A percentile compares a stretch with the other conserved stretches of the same genome.
phyloP scores from a whole-genome alignment of 2,797 vertebrate species.

The Rachycentron canadum region DNA sequence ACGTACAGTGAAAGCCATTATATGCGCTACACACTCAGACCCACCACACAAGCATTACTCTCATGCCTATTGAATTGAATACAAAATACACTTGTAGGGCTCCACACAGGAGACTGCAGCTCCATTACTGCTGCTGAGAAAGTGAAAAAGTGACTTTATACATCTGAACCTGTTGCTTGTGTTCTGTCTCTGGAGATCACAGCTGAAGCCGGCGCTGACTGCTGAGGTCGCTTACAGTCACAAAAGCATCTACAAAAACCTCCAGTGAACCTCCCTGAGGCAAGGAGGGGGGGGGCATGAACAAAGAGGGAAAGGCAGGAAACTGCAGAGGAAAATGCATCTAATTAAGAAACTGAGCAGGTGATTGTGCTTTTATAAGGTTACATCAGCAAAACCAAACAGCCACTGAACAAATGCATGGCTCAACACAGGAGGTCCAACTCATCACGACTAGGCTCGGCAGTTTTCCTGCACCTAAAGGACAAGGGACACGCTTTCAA shows the following conservation, averaged over 20 bases:
- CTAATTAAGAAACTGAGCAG: neutral
- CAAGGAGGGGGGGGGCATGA: constrained; percentile 1
- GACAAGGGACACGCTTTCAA: no score
- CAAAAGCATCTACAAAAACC: constrained; percentile 15
- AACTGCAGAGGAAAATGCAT: neutral
- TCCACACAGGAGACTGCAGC: neutral
- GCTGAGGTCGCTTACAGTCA: constrained; percentile 33
- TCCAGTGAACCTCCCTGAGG: constrained; percentile 17
- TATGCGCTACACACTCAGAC: neutral
- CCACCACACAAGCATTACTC: constrained; percentile 1
- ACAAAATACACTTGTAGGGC: neutral
- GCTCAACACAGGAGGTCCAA: no score
- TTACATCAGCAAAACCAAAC: no score
- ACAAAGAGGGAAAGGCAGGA: neutral
- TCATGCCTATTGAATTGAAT: constrained; percentile 3
- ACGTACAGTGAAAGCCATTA: neutral
- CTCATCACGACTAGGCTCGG: no score
- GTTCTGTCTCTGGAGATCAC: constrained; percentile 32
- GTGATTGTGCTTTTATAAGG: neutral
- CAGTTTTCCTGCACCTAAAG: no score
- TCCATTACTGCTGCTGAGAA: neutral
- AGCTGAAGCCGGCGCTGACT: constrained; percentile 23
- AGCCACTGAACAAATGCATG: no score
- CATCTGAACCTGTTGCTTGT: constrained; percentile 7
- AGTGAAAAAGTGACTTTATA: constrained; percentile 11